A percentile compares a stretch with the other conserved stretches of the same genome.
Evolutionary conservation across 2,113 vertebrate genomes (phyloP).

Genomic region (human): GRCh38 chr3:86428001-86428500

Average conservation of each 20-base stretch:
- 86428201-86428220: background rate
- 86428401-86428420: conserved; percentile 41
- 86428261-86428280: background rate
- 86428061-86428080: background rate
- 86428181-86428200: background rate
- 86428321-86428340: background rate
- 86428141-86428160: background rate
- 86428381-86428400: background rate
- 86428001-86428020: background rate
- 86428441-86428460: conserved; percentile 61
- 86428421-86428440: conserved; percentile 59
- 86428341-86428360: background rate
- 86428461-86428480: conserved; percentile 73
- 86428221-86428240: background rate
- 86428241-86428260: background rate
- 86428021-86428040: background rate
- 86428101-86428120: background rate
- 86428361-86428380: background rate
- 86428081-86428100: background rate
- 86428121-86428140: background rate
- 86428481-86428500: conserved; percentile 78
- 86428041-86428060: background rate
- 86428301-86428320: background rate
- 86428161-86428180: background rate
- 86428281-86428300: background rate